Evolutionary conservation across 2,888 invertebrate species (phyloP), one percentile per base, ranked within the genome.

Genomic region (Aphelenchoides bicaudatus): DNA sequence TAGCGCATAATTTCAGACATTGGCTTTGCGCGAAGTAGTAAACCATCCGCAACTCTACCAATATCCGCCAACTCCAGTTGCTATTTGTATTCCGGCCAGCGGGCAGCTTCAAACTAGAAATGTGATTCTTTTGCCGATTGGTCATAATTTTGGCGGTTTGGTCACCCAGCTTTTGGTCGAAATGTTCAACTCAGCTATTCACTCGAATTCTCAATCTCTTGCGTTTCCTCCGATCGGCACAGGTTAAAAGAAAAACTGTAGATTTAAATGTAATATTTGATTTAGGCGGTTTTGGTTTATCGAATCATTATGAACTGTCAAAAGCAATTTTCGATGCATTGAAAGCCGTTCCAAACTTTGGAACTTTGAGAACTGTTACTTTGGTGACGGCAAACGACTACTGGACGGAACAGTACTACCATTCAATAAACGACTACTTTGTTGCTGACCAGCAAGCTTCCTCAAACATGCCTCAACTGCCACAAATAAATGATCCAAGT

Each of bases 181-280:
- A 29, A 46, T 65, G 5, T 30, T 63, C 19, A 30, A 37, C 3
- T 29, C 47, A n/a, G 63, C 64, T 10, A 28, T 55, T 10, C 28
- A 19, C 16, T 54, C 49, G 16, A 29, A 52, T 13, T 27, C 58
- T n/a, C 34, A 28, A 29, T 48, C 48, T 31, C 29, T 63, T 21
- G 51, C 63, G 19, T 39, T 63, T 25, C 63, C 63, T 25, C 43
- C 63, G 3, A 38, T 63, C 8, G 63, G 63, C 2, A 60, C 63
- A 10, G 63, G 64, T 64, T 28, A 16, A 13, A 34, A 23, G 13
- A 43, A 28, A 16, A 25, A 25, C 25, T 2, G 13, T 10, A 16
- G 23, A n/a, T 16, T 10, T 43, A 28, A 43, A 28, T 43, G 43
- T 43, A 3, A 23, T 3, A 10, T 2, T n/a, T 43, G 43, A 43